A percentile compares a stretch with the other conserved stretches of the same genome.
phyloP scores from a whole-genome alignment of 2,113 vertebrate species.

The Poecile atricapillus region DNA sequence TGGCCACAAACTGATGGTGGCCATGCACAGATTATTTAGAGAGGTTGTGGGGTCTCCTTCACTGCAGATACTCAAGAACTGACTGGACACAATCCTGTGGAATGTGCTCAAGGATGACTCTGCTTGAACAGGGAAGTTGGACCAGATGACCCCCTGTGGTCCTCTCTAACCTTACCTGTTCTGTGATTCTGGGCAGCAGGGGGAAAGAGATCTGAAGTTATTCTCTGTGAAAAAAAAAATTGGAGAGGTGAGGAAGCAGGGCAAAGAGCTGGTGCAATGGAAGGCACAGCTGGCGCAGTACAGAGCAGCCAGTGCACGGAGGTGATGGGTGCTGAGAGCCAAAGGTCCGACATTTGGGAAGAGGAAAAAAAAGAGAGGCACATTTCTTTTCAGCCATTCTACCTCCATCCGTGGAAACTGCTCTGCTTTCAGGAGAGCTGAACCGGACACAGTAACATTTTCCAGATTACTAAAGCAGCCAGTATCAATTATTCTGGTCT shows the following conservation, averaged over 20 bases:
- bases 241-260: not conserved
- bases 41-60: too few relatives aligned
- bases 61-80: not conserved
- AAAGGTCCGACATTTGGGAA: fast-evolving
- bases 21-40: too few relatives aligned
- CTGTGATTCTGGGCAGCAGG: not conserved
- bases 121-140: too few relatives aligned
- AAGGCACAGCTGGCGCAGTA: fast-evolving
- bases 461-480: not conserved
- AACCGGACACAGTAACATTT: fast-evolving
- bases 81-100: not conserved
- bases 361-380: not conserved
- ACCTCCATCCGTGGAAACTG: fast-evolving
- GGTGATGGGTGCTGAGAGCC: fast-evolving
- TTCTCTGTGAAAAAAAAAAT: fast-evolving
- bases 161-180: not conserved
- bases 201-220: not conserved
- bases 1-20: not conserved
- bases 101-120: not conserved
- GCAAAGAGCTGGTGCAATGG: not conserved
- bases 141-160: not conserved
- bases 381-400: not conserved
- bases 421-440: fast-evolving
- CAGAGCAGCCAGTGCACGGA: fast-evolving
- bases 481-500: not conserved